Evolutionary conservation across 2,113 vertebrate genomes (phyloP).

Genomic region (Pseudorhombus dupliciocellatus): DNA sequence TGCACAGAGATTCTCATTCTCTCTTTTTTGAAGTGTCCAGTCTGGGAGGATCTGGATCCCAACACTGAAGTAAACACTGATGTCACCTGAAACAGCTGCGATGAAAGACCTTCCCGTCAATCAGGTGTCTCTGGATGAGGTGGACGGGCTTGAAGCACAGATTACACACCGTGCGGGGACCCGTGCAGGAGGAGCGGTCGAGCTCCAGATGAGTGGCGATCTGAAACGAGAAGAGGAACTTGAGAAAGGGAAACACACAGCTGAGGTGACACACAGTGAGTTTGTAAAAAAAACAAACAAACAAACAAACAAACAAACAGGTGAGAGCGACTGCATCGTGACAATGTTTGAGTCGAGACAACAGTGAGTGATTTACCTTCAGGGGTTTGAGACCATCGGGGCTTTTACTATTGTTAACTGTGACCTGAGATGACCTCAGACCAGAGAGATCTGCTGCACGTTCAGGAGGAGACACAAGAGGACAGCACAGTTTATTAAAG

Average conservation of each 20-base stretch:
- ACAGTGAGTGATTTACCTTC: slow-evolving; percentile 35
- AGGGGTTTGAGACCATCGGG: slow-evolving; percentile 2
- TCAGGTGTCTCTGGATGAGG: slow-evolving; percentile 87
- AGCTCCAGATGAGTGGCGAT: slow-evolving; percentile 26
- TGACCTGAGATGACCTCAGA: slow-evolving; percentile 58
- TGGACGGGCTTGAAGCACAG: slow-evolving; percentile 84
- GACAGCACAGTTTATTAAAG: no score
- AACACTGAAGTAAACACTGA: neutral
- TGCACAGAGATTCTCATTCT: no score
- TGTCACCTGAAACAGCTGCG: slow-evolving; percentile 91
- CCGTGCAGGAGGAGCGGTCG: slow-evolving; percentile 44
- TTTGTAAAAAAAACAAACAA: no score
- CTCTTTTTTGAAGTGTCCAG: no score
- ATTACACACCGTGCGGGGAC: slow-evolving; percentile 60
- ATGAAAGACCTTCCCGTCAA: slow-evolving; percentile 86
- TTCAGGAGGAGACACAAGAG: slow-evolving; percentile 47
- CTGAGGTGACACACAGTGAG: neutral
- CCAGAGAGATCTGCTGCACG: slow-evolving; percentile 73
- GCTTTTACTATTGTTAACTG: slow-evolving; percentile 40
- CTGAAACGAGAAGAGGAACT: slow-evolving; percentile 48
- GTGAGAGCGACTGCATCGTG: neutral
- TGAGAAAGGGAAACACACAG: neutral
- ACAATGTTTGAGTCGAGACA: neutral
- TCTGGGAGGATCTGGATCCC: neutral
- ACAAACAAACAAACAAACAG: no score